A percentile compares a stretch with the other conserved stretches of the same genome.
Conservation (phyloP, 2,888 invertebrate species). For the Latrodectus hesperus region DNA sequence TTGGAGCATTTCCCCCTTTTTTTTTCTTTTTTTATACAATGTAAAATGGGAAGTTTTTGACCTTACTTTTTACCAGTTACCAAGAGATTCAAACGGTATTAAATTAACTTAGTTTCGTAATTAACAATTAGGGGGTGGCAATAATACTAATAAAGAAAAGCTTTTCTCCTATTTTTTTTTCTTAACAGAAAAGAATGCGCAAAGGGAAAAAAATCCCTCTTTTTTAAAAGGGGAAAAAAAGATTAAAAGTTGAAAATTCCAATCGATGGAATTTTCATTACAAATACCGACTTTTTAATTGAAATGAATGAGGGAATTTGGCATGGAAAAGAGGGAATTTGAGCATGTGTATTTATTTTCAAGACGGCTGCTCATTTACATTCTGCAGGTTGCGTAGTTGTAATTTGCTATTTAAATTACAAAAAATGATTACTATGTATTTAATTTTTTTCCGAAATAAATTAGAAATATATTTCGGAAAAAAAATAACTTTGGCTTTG, state of each 20-base stretch:
- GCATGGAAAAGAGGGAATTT: slow-evolving; percentile 2
- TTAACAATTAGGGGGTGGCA: slow-evolving; percentile 59
- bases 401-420: background rate
- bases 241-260: slow-evolving; percentile 44
- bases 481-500: too few species aligned
- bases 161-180: background rate
- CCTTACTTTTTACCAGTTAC: slow-evolving; percentile 26
- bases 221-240: slow-evolving; percentile 6
- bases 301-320: slow-evolving; percentile 47
- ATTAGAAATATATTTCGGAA: too few species aligned
- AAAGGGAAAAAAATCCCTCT: slow-evolving; percentile 19
- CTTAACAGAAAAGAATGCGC: background rate
- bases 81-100: slow-evolving; percentile 51
- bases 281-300: slow-evolving; percentile 48
- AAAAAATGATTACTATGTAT: background rate
- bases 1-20: background rate
- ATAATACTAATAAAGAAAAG: slow-evolving; percentile 18
- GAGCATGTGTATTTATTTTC: background rate
- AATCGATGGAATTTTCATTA: slow-evolving; percentile 63
- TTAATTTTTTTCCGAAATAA: background rate
- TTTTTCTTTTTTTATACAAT: slow-evolving; percentile 7
- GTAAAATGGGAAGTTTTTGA: slow-evolving; percentile 43
- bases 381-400: background rate
- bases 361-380: background rate
- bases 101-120: slow-evolving; percentile 66